These are phyloP conservation scores for Turnix velox DNA, from an alignment of 2,113 vertebrate genomes.

Conservation along the genomic window DNA sequence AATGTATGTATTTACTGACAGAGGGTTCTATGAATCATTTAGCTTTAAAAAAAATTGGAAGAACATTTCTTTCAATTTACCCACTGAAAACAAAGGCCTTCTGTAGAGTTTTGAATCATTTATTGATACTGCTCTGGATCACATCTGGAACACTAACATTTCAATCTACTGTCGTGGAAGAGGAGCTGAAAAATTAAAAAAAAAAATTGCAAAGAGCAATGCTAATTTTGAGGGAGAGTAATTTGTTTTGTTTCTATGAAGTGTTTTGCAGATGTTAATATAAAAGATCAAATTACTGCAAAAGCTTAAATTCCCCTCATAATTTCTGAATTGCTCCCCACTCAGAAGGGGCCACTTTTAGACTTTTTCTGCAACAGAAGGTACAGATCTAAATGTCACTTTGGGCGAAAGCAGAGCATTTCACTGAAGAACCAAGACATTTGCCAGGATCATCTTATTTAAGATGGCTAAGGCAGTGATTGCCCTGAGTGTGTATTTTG, in stretches of 20 bases:
- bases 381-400: slow-evolving; percentile 1
- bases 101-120: neutral
- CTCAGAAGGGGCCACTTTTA: neutral
- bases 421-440: neutral
- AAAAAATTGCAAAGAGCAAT: neutral
- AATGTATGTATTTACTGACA: neutral
- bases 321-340: neutral
- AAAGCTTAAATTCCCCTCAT: neutral
- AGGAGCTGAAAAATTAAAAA: neutral
- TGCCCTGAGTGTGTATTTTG: neutral
- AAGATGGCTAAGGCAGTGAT: neutral
- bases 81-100: neutral
- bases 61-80: neutral
- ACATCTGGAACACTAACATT: neutral
- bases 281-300: neutral
- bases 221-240: neutral
- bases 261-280: neutral
- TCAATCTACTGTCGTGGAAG: neutral
- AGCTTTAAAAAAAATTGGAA: neutral
- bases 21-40: neutral
- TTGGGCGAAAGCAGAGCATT: neutral
- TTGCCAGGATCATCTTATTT: neutral
- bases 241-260: neutral
- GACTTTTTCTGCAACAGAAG: neutral
- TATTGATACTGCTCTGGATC: neutral